Evolutionary conservation across 2,888 invertebrate genomes (phyloP), one percentile per base, ranked within the genome.

Genomic region (Alitta virens): DNA sequence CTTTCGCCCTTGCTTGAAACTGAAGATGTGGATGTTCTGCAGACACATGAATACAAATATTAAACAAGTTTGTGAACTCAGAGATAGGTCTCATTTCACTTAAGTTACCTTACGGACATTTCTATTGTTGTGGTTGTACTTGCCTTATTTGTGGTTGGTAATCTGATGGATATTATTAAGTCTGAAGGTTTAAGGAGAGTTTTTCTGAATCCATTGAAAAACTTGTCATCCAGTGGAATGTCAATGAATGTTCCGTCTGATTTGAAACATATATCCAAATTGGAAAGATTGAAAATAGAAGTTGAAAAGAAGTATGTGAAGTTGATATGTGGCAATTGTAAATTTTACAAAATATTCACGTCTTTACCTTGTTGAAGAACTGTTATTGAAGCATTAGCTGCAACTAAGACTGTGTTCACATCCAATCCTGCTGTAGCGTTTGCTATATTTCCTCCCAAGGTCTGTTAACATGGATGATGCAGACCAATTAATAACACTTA

Each of bases 1-100:
- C 65, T 97, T 84, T 74, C 90, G 89, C 0, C 96, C 90, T 85
- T 96, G 96, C 80, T 97, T 97, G 77, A 90, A 94, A 0, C 76
- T 75, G 91, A 91, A 74, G 88, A 87, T 74, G 92, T 89, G 83
- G 87, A 89, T 83, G 92, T 90, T 73, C 86, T 84, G 75, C 84
- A 64, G n/a, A n/a, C n/a, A n/a, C n/a, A n/a, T n/a, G n/a, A n/a
- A n/a, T n/a, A n/a, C n/a, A n/a, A n/a, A n/a, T n/a, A n/a, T n/a
- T n/a, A n/a, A n/a, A n/a, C n/a, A n/a, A n/a, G n/a, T n/a, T n/a
- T n/a, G n/a, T n/a, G n/a, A n/a, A n/a, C n/a, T n/a, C n/a, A n/a
- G n/a, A n/a, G n/a, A n/a, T n/a, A n/a, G n/a, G n/a, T n/a, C n/a
- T n/a, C n/a, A n/a, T n/a, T n/a, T n/a, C n/a, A n/a, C n/a, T n/a